Evolutionary conservation across 2,888 invertebrate species (phyloP), one percentile per base, ranked within the genome.

Genomic region (Muschampia plurimacula): DNA sequence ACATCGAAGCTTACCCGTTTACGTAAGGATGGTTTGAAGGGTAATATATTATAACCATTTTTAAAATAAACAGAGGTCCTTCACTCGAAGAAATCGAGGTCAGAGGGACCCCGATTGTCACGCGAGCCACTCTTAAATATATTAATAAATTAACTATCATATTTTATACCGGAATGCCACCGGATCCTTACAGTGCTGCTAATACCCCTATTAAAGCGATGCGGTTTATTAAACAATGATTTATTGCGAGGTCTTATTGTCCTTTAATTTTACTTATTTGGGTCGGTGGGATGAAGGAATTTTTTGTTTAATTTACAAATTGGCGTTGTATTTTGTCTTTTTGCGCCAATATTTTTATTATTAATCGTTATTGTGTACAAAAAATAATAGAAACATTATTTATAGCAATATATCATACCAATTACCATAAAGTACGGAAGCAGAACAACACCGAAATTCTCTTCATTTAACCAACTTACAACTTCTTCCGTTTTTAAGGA

Each of bases 91-190:
- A 84, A 85, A 87, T 87, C 84, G 84, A 79, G 81, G 80, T 77
- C 80, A 80, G 77, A 13, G 60, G 73, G 69, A 44, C 55, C 12
- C 22, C 72, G 76, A 76, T 77, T 78, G 79, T 74, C 77, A 76
- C 77, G 77, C 80, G 79, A 72, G 77, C 80, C 79, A 80, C 76
- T 52, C 70, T 71, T 72, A 66, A 71, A 71, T 71, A 71, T 71
- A 72, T 72, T 72, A 67, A 72, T 80, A 77, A 88, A 88, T 88
- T 87, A 87, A 88, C 88, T 82, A 85, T 85, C 86, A 86, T 89
- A 87, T 86, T 84, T 88, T 88, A 87, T 84, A 81, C 76, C 78
- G 74, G 75, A 72, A 67, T 67, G 72, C 74, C 76, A 72, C 74
- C 73, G 70, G 71, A 74, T 76, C 64, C 67, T 52, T 72, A 74